Evolutionary conservation across 2,888 invertebrate species (phyloP), one percentile per base, ranked within the genome.

Genomic region (Flexamia atlantica): DNA sequence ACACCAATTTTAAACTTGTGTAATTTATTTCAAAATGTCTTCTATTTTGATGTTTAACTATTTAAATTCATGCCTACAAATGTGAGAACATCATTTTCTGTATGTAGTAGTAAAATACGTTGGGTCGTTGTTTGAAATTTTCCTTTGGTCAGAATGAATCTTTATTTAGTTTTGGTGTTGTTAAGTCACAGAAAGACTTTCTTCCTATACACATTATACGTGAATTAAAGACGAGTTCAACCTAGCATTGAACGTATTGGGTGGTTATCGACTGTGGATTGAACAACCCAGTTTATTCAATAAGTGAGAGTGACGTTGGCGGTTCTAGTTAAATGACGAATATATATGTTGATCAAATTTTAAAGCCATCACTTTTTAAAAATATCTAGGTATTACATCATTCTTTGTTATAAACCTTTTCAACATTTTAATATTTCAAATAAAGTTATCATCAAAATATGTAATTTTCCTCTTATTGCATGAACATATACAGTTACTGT

Each of bases 1-100:
- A 76, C 76, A 76, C 76, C 76, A 76, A 76, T 76, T 76, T 76
- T 76, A 76, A 64, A 28, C 53, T 64, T 64, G 0, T 64, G 28
- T 28, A 1, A 2, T 64, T 28, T 9, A 4, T 64, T 64, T 28
- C 3, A 14, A 64, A 14, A 64, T 28, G 12, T 28, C 30, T 28
- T 53, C 14, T 53, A 28, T 64, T 28, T 64, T 1, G 20, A 64
- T 64, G 28, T 64, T 28, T 14, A 4, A 57, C 30, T 28, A 64
- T 28, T 64, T 20, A 14, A 64, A 53, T 14, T 57, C 7, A 17
- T 17, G 28, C 64, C 64, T 64, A 28, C 25, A 57, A 28, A 64
- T 28, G 64, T 14, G 14, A 28, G 64, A 30, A 28, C 1, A 64
- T 28, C 17, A 64, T 1, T 64, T 53, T 20, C 20, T 23, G 20